Evolutionary conservation across 1,140 invertebrate genomes (phyloP).

Genomic region (Lepidotrigona ventralis): DNA sequence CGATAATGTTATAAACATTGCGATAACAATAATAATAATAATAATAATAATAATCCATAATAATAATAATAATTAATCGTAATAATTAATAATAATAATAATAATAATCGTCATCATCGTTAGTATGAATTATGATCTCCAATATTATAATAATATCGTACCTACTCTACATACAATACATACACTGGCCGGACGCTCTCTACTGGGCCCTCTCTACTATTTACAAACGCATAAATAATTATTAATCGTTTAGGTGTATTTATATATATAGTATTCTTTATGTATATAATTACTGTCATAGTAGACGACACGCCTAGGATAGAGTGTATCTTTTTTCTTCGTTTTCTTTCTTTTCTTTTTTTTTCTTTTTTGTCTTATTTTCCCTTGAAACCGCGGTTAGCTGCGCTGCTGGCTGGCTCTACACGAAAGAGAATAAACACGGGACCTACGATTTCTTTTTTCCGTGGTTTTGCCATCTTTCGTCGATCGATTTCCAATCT

Average conservation of each 20-base stretch:
- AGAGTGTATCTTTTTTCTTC: slow-evolving; percentile 45
- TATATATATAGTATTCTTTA: slow-evolving; percentile 76
- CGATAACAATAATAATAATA: slow-evolving; percentile 78
- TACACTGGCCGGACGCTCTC: slow-evolving; percentile 76
- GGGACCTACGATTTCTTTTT: slow-evolving; percentile 3
- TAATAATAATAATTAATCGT: slow-evolving; percentile 73
- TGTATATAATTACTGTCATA: slow-evolving; percentile 66
- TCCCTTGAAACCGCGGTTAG: slow-evolving; percentile 18
- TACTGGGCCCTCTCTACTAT: slow-evolving; percentile 77
- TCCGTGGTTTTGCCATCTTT: not conserved
- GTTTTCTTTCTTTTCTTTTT: slow-evolving; percentile 32
- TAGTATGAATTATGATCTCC: slow-evolving; percentile 74
- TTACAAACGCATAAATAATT: slow-evolving; percentile 81
- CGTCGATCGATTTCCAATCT: not conserved
- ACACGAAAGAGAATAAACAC: slow-evolving; percentile 32
- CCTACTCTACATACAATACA: slow-evolving; percentile 81
- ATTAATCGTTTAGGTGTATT: slow-evolving; percentile 74
- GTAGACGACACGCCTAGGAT: slow-evolving; percentile 58
- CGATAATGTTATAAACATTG: slow-evolving; percentile 76
- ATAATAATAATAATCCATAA: slow-evolving; percentile 68
- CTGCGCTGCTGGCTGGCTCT: not conserved
- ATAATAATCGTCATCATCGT: slow-evolving; percentile 69
- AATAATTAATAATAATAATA: slow-evolving; percentile 62
- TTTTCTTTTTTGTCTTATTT: not conserved
- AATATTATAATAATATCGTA: slow-evolving; percentile 73